Percentiles rank a stretch among this genome's conserved stretches.
Conservation (phyloP, 2,113 vertebrate species). For the Bungarus multicinctus region DNA sequence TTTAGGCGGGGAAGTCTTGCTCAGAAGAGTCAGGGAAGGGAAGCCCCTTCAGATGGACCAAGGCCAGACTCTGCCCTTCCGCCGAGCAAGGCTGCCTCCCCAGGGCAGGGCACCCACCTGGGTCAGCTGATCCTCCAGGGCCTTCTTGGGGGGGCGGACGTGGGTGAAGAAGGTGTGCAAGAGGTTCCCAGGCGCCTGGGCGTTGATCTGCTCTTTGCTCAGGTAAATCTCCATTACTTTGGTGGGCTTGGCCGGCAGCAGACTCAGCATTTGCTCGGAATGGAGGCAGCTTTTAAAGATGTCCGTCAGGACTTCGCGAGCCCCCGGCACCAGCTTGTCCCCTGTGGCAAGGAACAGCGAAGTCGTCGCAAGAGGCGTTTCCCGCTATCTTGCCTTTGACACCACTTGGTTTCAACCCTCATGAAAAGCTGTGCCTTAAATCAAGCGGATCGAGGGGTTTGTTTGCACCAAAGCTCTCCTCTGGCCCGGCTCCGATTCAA, state of each 20-base stretch:
- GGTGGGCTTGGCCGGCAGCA: constrained; percentile 86
- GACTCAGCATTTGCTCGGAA: constrained; percentile 92
- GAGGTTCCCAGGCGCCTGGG: constrained; percentile 92
- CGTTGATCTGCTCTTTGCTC: constrained; percentile 96
- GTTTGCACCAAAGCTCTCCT: background rate
- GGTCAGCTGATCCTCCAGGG: constrained; percentile 94
- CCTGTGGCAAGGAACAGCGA: constrained; percentile 63
- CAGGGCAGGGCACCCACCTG: constrained; percentile 73
- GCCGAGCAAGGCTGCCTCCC: background rate
- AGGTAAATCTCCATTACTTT: constrained; percentile 96
- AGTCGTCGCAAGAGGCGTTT: accelerated
- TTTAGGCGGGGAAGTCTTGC: background rate
- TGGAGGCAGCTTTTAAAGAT: constrained; percentile 95
- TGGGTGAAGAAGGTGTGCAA: constrained; percentile 95
- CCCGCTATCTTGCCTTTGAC: background rate
- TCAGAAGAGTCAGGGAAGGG: too few relatives aligned
- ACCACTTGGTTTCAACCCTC: too few relatives aligned
- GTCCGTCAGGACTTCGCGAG: constrained; percentile 90
- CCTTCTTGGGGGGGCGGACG: constrained; percentile 91
- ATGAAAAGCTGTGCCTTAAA: background rate
- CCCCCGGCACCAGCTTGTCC: constrained; percentile 88
- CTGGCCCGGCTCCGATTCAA: background rate
- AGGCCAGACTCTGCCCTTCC: background rate
- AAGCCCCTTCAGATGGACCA: accelerated
- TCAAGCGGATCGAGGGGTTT: background rate